Evolutionary conservation across 2,113 vertebrate genomes (phyloP), one percentile per base, ranked within the genome.

Genomic region (Pithys albifrons): DNA sequence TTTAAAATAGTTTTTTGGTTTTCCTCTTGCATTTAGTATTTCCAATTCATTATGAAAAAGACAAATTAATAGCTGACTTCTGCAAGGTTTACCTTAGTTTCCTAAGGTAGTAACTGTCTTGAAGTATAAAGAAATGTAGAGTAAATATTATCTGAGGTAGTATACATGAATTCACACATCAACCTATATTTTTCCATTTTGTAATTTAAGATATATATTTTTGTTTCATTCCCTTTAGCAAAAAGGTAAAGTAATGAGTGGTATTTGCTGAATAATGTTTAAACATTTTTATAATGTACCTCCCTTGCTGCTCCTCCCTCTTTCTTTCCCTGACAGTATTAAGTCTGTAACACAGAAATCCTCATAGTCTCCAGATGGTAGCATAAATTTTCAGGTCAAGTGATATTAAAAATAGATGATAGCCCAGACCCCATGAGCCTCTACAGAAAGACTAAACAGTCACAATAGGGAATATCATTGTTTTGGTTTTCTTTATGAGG

Each of bases 381-480:
- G 95, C 97, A 98, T 98, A 97, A 97, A 98, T 98, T 97, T 98
- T 98, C 98, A 98, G 99, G 98, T 98, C 98, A 98, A 98, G 97
- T 98, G 98, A 98, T 98, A 98, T 98, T 98, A 98, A 98, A 98
- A 98, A 97, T 98, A 98, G 98, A 99, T 98, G 98, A 98, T 98
- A 98, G 96, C 94, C 96, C 95, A 95, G 96, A 97, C 97, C 97
- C 97, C 97, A 96, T 93, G 97, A 98, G 96, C 97, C 98, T 98
- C 98, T 97, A 91, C 98, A 98, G 98, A 98, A 98, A 99, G 99
- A 99, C 99, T 99, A 99, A 99, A 99, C 99, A 99, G 98, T 98
- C 98, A 97, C 98, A 86, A 98, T 98, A 97, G 99, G 98, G 98
- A 98, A 98, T 98, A 98, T 97, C 96, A 98, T 97, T 99, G 99